Evolutionary conservation across 1,140 invertebrate genomes (phyloP).

Genomic region (Pogonus chalceus): DNA sequence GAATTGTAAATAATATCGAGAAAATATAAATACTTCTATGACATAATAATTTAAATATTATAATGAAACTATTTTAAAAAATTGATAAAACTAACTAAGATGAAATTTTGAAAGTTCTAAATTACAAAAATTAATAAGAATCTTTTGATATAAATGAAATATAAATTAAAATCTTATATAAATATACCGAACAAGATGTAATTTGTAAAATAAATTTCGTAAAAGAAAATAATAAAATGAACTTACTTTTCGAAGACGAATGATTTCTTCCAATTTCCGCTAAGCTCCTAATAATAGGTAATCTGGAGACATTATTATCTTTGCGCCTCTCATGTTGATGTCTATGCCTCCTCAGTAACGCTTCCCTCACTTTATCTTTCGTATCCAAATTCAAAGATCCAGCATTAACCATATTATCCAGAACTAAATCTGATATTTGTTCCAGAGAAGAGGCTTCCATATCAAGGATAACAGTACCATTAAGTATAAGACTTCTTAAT

Average conservation of each 20-base stretch:
- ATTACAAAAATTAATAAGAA: too few relatives aligned
- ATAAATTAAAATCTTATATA: too few relatives aligned
- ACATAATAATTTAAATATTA: too few relatives aligned
- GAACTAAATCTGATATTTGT: conserved; percentile 78
- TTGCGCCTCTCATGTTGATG: conserved; percentile 89
- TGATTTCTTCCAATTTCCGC: conserved; percentile 95
- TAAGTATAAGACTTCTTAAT: conserved; percentile 73
- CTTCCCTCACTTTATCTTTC: conserved; percentile 76
- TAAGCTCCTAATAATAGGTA: conserved; percentile 90
- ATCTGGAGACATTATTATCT: conserved; percentile 65
- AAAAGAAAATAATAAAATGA: background rate
- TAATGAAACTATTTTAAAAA: too few relatives aligned
- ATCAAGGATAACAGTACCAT: conserved; percentile 84
- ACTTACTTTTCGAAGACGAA: conserved; percentile 92
- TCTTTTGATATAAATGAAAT: too few relatives aligned
- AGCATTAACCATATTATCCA: conserved; percentile 84
- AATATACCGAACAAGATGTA: too few relatives aligned
- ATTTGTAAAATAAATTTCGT: background rate
- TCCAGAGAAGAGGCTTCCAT: conserved; percentile 78
- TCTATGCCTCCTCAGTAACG: conserved; percentile 79
- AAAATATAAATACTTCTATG: too few relatives aligned
- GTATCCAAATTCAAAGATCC: conserved; percentile 62
- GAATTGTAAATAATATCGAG: too few relatives aligned
- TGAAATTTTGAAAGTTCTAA: too few relatives aligned
- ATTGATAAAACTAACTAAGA: too few relatives aligned